phyloP scores from a whole-genome alignment of 2,113 vertebrate genomes.

The Anas platyrhynchos region DNA sequence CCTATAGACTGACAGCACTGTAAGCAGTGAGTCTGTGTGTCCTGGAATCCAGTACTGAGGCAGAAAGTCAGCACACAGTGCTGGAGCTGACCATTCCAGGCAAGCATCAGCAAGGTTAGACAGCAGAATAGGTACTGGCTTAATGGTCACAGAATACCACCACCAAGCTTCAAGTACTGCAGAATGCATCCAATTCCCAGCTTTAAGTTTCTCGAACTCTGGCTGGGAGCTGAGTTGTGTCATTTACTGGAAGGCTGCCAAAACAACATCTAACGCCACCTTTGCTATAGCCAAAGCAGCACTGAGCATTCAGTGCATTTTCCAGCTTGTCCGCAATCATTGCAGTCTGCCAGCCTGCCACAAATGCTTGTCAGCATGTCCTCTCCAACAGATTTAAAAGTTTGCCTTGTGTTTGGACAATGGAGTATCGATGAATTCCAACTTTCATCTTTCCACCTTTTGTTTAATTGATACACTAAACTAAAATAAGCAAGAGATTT shows the following conservation, averaged over 20 bases:
- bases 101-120: background rate
- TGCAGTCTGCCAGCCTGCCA: background rate
- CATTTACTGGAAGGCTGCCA: background rate
- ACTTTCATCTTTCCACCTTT: background rate
- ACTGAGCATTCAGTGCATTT: background rate
- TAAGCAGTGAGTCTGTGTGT: background rate
- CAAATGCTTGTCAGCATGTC: background rate
- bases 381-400: background rate
- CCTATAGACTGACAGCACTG: background rate
- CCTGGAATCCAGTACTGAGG: background rate
- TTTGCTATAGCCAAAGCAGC: background rate
- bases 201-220: background rate
- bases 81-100: background rate
- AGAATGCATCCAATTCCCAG: background rate
- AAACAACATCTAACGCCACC: background rate
- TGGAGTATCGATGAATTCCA: background rate
- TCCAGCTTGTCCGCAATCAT: background rate
- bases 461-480: background rate
- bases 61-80: background rate
- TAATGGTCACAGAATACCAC: rapidly evolving
- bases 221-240: background rate
- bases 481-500: background rate
- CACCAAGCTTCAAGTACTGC: background rate
- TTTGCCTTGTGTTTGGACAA: background rate
- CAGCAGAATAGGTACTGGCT: background rate